Evolutionary conservation across 2,797 vertebrate genomes (phyloP).

Genomic region (Thamnophis elegans): DNA sequence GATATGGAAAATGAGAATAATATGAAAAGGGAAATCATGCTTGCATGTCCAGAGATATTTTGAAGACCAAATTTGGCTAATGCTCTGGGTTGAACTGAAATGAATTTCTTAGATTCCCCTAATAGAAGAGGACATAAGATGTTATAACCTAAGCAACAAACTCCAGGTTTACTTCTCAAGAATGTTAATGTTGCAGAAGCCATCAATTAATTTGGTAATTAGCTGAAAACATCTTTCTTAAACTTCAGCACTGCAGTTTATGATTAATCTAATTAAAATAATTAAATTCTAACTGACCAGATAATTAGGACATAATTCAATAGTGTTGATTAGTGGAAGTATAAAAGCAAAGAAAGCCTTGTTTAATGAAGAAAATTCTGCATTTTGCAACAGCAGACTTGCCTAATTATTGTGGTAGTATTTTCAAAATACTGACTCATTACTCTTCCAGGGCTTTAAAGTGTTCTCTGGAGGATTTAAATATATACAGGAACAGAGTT

Average conservation of each 20-base stretch:
- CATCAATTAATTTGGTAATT: constrained; percentile 21
- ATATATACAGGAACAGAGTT: background rate
- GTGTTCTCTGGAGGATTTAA: background rate
- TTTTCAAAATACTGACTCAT: background rate
- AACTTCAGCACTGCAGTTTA: constrained; percentile 19
- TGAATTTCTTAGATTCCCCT: background rate
- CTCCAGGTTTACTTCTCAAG: background rate
- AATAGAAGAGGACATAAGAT: background rate
- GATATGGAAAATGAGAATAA: background rate
- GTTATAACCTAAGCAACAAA: background rate
- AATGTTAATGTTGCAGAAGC: background rate
- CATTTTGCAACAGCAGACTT: background rate
- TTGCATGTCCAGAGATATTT: background rate
- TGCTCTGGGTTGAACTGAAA: background rate
- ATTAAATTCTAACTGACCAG: constrained; percentile 11
- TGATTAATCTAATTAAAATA: constrained; percentile 15
- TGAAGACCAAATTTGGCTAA: background rate
- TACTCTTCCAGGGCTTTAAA: background rate
- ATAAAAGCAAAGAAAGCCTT: background rate
- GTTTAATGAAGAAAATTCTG: background rate
- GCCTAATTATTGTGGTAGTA: background rate
- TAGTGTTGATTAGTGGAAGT: background rate
- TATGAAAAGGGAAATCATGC: background rate
- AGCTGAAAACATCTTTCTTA: constrained; percentile 1
- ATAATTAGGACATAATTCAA: constrained; percentile 14